A percentile compares a stretch with the other conserved stretches of the same genome.
Evolutionary conservation across 2,797 vertebrate genomes (phyloP).

Genomic region (Pygocentrus nattereri): DNA sequence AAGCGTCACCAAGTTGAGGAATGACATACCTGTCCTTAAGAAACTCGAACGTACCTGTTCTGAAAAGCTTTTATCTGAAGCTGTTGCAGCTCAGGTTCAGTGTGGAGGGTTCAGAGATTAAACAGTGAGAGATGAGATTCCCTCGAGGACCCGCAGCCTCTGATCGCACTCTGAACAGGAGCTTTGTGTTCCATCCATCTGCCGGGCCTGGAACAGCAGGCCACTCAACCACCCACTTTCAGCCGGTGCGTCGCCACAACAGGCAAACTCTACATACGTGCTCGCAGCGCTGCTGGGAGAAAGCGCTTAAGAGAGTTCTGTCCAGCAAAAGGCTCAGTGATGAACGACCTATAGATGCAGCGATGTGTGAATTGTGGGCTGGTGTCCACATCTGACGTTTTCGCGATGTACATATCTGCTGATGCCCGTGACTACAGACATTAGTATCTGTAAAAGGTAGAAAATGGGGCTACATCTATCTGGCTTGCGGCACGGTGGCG

Average conservation of each 20-base stretch:
- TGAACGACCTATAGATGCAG: background rate
- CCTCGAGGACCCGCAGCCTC: background rate
- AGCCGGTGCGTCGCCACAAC: background rate
- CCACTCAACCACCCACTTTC: constrained; percentile 24
- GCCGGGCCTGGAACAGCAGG: background rate
- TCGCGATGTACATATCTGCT: too few relatives aligned
- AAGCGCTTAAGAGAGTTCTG: background rate
- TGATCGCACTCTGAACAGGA: constrained; percentile 3
- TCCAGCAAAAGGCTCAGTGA: background rate
- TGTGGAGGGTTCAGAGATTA: constrained; percentile 5
- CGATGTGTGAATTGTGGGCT: too few relatives aligned
- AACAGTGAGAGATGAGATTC: background rate
- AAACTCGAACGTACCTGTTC: background rate
- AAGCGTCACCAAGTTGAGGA: background rate
- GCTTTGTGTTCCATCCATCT: constrained; percentile 27
- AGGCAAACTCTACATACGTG: background rate
- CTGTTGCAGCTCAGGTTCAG: background rate
- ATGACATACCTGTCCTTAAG: background rate
- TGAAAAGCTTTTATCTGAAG: background rate
- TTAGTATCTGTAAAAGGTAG: too few relatives aligned
- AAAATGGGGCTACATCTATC: too few relatives aligned
- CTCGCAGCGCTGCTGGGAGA: background rate
- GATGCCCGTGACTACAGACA: too few relatives aligned
- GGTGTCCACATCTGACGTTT: too few relatives aligned
- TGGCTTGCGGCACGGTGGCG: too few relatives aligned